Conservation (phyloP, 2,888 invertebrate species). For the Philopedon plagiatum region DNA sequence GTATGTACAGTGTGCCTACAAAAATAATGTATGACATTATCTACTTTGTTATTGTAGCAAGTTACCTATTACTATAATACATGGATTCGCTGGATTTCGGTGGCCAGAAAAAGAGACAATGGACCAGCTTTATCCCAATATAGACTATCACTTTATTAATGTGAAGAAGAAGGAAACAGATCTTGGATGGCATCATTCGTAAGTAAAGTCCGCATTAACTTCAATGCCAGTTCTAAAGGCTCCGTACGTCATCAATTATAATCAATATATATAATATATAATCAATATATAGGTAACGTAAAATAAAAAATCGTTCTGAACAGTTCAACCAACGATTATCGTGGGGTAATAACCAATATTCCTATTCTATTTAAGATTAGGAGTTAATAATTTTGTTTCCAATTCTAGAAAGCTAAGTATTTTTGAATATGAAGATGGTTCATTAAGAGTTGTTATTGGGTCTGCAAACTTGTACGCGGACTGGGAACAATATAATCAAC, state of each 20-base stretch:
- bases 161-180: slow-evolving; percentile 79
- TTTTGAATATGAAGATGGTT: slow-evolving; percentile 84
- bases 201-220: slow-evolving; percentile 63
- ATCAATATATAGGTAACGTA: too few relatives aligned
- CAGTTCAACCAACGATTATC: too few relatives aligned
- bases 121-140: slow-evolving; percentile 73
- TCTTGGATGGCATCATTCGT: slow-evolving; percentile 88
- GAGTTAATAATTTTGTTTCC: too few relatives aligned
- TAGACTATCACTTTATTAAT: slow-evolving; percentile 77
- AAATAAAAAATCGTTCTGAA: too few relatives aligned
- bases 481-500: slow-evolving; percentile 95
- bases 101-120: slow-evolving; percentile 68
- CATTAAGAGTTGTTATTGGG: slow-evolving; percentile 87
- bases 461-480: slow-evolving; percentile 94
- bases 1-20: too few relatives aligned
- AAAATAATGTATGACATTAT: too few relatives aligned
- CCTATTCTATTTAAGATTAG: too few relatives aligned
- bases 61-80: slow-evolving; percentile 81
- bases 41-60: slow-evolving; percentile 72
- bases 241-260: too few relatives aligned
- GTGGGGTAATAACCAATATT: too few relatives aligned
- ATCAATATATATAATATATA: too few relatives aligned
- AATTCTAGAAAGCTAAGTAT: slow-evolving; percentile 89
- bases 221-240: too few relatives aligned
- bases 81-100: slow-evolving; percentile 75